Base-by-base conservation (phyloP, 2,113 vertebrate genomes). In the Rhinolophus ferrumequinum region DNA sequence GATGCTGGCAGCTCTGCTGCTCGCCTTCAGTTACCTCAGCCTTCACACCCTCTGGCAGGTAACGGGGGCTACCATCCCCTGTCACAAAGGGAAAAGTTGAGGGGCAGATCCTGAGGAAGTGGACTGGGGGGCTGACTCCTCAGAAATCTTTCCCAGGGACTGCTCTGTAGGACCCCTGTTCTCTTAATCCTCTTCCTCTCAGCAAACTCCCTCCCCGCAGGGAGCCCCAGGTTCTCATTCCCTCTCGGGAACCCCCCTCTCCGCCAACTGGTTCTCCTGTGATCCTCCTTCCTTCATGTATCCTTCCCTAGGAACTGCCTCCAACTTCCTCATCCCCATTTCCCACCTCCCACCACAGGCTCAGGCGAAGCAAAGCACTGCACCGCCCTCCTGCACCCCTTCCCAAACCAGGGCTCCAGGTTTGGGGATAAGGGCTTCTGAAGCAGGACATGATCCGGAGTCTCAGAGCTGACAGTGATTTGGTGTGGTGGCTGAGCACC, bases 31-130 rank as follows among this genome's bases (percentile, higher is more conserved):
- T 81, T 87, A 56, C 76, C 16, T 97, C 0, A 30, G 90, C 76
- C 30, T 97, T 64, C 88, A 81, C 15, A 24, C 62, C 24, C 33
- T 90, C 60, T 62, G 84, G 95, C 94, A 97, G 97, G 97, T 98
- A 97, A 97, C 70, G 67, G n/a, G 9, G 16, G 72, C 47, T 56
- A 56, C 15, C 33, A 21, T 67, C 22, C 69, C 58, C 77, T 26
- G 52, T 38, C 58, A 24, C 54, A 1, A 90, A 80, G 30, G 50
- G 35, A 66, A 56, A 22, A n/a, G 38, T 4, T 66, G 16, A 10
- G 80, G 35, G 47, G 4, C 81, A 85, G 69, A 81, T 13, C 47
- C 70, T 79, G 70, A 70, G 58, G 62, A 69, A 54, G 18, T 85
- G 47, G n/a, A 47, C 35, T 30, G 19, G 0, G 41, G 16, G 24